These are phyloP conservation scores for Amblyornis subalaris DNA, from an alignment of 2,113 vertebrate species.

Conservation along the genomic window DNA sequence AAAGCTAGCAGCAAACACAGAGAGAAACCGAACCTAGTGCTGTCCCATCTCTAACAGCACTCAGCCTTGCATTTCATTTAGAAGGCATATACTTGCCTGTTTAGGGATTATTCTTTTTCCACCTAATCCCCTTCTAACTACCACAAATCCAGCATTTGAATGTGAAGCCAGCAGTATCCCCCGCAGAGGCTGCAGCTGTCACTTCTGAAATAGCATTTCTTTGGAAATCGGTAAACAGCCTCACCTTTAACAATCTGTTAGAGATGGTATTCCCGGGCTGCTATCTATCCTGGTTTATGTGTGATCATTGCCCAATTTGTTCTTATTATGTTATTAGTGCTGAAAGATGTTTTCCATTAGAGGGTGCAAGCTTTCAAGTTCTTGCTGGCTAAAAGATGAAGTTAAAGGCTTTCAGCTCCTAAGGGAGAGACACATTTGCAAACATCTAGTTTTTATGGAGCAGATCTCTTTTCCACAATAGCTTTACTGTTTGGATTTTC, in stretches of 20 bases:
- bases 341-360: constrained; percentile 52
- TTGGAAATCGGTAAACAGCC: constrained; percentile 10
- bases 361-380: not conserved
- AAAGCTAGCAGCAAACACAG: not conserved
- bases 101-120: not conserved
- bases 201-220: constrained; percentile 8
- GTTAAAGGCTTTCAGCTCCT: constrained; percentile 18
- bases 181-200: constrained; percentile 44
- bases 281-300: constrained; percentile 1
- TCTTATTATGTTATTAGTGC: constrained; percentile 42
- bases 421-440: not conserved
- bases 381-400: constrained; percentile 4
- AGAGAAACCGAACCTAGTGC: not conserved
- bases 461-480: not conserved
- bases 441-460: not conserved
- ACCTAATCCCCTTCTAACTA: not conserved
- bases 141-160: not conserved
- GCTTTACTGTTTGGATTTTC: not conserved
- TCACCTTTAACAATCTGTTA: constrained; percentile 30
- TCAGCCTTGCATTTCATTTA: not conserved
- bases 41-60: not conserved
- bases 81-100: not conserved
- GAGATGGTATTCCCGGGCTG: not conserved
- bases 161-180: not conserved
- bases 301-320: constrained; percentile 47